Evolutionary conservation across 2,888 invertebrate species (phyloP).

Genomic region (Euclidia mi): DNA sequence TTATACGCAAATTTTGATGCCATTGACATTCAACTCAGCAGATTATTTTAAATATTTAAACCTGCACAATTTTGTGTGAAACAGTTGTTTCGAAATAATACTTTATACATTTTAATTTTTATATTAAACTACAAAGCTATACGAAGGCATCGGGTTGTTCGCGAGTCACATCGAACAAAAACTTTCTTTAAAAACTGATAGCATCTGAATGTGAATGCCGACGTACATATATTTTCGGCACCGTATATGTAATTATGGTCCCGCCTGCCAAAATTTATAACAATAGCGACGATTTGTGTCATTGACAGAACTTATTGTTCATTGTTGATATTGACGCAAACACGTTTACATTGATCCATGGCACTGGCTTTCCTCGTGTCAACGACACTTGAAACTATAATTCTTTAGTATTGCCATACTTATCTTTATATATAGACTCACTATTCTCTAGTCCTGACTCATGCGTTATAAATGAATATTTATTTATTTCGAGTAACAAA

Average conservation of each 20-base stretch:
- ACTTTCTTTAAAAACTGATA: conserved; percentile 54
- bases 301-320: conserved; percentile 65
- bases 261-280: conserved; percentile 50
- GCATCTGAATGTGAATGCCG: conserved; percentile 37
- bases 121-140: conserved; percentile 19
- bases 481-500: no score
- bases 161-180: conserved; percentile 15
- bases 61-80: conserved; percentile 23
- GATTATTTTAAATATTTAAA: conserved; percentile 39
- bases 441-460: no score
- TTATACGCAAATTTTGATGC: conserved; percentile 40
- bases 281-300: conserved; percentile 58
- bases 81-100: conserved; percentile 33
- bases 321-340: conserved; percentile 59
- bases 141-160: conserved; percentile 18
- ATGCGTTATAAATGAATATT: no score
- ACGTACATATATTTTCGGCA: conserved; percentile 48
- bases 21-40: conserved; percentile 55
- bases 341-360: conserved; percentile 36
- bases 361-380: conserved; percentile 15
- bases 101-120: conserved; percentile 19
- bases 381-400: neutral
- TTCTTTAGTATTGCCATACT: neutral
- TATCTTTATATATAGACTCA: neutral
- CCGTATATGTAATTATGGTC: conserved; percentile 30